Base-by-base conservation (phyloP, 2,888 invertebrate genomes). In the Drosophila percnosoma region DNA sequence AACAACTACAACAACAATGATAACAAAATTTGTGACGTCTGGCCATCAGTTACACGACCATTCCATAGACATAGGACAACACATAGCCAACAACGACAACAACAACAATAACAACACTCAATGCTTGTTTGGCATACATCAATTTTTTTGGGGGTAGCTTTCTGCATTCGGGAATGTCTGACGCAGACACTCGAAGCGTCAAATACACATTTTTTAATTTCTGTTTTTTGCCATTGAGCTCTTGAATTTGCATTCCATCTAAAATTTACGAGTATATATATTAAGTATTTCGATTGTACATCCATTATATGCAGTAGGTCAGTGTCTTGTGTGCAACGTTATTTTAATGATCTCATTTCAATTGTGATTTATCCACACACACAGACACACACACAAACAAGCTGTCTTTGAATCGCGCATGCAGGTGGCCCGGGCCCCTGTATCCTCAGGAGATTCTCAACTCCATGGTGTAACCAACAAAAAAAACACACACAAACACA, bases 1-100 rank as follows among this genome's bases (percentile, higher is more conserved):
- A 18, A 38, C 36, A 33, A 58, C 11, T 4, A 33, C 7, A 45
- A 45, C 45, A 45, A 45, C 45, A 53, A 59, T 54, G 67, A 71
- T 63, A 73, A 68, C 59, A 63, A 70, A 51, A 61, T 67, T 68
- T 72, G 60, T 61, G 71, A 57, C 75, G 84, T 89, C 90, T 89
- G 84, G 76, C 82, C 89, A 87, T 84, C 84, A 89, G 84, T 87
- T 81, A 87, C 82, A 83, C 58, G 42, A 61, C 15, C 72, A 61
- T 51, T 33, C 38, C 40, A 58, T 18, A 49, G 27, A 74, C 59
- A 36, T 55, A 34, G 45, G 63, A 69, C 63, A 75, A 59, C 34
- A 49, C 51, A 78, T 59, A 59, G 51, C 62, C 78, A 67, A 40
- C 45, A 45, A 24, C 7, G 36, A 36, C 1, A 40, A 40, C n/a